Conservation (phyloP, 2,113 vertebrate species). For the Bombycilla garrulus region DNA sequence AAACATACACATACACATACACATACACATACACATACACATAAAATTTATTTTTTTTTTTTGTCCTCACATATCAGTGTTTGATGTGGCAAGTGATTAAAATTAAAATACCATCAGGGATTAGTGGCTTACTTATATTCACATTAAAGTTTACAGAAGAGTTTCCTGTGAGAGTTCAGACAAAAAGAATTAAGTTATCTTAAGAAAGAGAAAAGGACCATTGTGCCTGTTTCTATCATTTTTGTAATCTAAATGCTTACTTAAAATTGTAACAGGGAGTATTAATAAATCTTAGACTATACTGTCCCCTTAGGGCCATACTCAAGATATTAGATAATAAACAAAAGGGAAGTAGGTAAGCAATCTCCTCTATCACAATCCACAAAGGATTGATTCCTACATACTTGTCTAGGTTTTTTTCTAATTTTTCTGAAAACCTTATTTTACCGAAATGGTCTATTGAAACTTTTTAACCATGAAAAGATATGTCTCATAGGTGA, state of each 20-base stretch:
- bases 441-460: background rate
- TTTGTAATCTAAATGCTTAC: background rate
- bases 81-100: background rate
- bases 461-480: background rate
- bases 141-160: background rate
- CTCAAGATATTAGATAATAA: conserved; percentile 9
- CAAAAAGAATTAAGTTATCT: background rate
- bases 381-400: background rate
- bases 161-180: background rate
- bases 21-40: background rate
- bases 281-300: background rate
- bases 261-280: background rate
- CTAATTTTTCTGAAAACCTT: background rate
- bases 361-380: background rate
- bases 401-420: rapidly evolving
- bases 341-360: background rate
- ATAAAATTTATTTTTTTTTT: too few relatives aligned
- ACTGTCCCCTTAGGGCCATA: background rate
- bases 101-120: background rate
- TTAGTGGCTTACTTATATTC: background rate
- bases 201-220: background rate
- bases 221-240: background rate
- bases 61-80: background rate
- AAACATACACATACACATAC: too few relatives aligned
- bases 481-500: background rate